Evolutionary conservation across 2,113 vertebrate genomes (phyloP).

Genomic region (Hirundichthys speculiger): DNA sequence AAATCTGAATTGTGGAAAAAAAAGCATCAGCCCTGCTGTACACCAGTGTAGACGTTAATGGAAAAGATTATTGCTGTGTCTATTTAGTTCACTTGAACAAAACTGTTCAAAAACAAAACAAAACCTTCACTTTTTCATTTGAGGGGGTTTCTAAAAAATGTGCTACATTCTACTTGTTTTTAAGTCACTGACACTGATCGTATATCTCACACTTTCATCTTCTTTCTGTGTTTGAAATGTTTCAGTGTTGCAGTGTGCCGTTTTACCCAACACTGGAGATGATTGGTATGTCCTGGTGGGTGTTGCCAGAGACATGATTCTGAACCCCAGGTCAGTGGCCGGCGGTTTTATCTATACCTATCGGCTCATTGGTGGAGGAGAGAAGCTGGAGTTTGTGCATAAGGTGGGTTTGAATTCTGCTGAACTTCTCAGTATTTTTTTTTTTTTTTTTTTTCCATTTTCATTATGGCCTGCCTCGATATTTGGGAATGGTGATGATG

Average conservation of each 20-base stretch:
- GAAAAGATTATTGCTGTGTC: no score
- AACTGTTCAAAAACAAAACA: no score
- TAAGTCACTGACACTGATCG: neutral
- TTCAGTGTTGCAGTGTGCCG: slow-evolving; percentile 92
- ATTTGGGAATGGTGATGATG: no score
- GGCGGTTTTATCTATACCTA: slow-evolving; percentile 98
- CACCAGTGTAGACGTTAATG: no score
- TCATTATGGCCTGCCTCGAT: neutral
- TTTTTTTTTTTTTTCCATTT: no score
- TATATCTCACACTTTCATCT: neutral
- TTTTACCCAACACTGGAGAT: slow-evolving; percentile 90
- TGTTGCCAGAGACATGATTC: slow-evolving; percentile 95
- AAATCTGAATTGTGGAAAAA: no score
- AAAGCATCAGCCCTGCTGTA: no score
- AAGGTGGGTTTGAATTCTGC: slow-evolving; percentile 84
- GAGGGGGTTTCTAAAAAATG: no score
- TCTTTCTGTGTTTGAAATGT: neutral
- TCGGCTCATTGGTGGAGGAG: slow-evolving; percentile 87
- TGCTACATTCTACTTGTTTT: neutral
- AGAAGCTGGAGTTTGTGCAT: slow-evolving; percentile 97
- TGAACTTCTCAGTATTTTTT: neutral
- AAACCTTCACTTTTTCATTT: no score
- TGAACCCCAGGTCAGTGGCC: slow-evolving; percentile 92
- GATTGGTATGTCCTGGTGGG: slow-evolving; percentile 98
- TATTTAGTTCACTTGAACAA: no score